Evolutionary conservation across 2,888 invertebrate genomes (phyloP).

Genomic region (Lathronympha strigana): DNA sequence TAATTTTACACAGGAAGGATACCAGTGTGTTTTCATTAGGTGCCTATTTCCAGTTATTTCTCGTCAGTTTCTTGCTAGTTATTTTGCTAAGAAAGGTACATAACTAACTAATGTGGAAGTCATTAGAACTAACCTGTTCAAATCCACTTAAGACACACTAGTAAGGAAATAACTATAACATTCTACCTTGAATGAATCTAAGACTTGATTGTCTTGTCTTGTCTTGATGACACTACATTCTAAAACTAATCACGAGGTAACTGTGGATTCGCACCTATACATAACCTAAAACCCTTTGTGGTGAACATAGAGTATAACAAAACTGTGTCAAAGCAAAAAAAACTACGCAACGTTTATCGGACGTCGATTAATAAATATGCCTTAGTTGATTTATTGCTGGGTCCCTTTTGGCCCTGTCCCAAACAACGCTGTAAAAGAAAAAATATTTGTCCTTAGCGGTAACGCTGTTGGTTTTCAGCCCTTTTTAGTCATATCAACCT

Average conservation of each 20-base stretch:
- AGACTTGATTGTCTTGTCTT: too few species aligned
- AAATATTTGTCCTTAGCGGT: conserved; percentile 45
- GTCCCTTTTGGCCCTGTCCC: conserved; percentile 42
- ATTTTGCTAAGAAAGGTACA: too few species aligned
- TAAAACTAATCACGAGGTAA: too few species aligned
- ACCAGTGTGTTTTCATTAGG: background rate
- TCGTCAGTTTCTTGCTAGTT: too few species aligned
- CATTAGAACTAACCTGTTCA: too few species aligned
- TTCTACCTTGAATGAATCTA: too few species aligned
- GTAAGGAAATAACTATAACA: too few species aligned
- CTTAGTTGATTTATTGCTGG: conserved; percentile 31
- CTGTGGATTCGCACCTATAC: too few species aligned
- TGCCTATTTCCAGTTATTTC: background rate
- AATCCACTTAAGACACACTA: too few species aligned
- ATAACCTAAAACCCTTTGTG: too few species aligned
- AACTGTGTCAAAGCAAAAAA: conserved; percentile 12
- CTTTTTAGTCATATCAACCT: conserved; percentile 43
- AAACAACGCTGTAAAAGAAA: conserved; percentile 44
- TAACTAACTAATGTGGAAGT: too few species aligned
- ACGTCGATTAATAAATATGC: conserved; percentile 36
- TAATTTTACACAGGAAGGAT: background rate
- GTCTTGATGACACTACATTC: too few species aligned
- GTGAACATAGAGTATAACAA: background rate
- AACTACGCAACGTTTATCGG: conserved; percentile 19
- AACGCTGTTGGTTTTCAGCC: conserved; percentile 44